phyloP scores from a whole-genome alignment of 1,140 invertebrate species.

The Hyles euphorbiae region DNA sequence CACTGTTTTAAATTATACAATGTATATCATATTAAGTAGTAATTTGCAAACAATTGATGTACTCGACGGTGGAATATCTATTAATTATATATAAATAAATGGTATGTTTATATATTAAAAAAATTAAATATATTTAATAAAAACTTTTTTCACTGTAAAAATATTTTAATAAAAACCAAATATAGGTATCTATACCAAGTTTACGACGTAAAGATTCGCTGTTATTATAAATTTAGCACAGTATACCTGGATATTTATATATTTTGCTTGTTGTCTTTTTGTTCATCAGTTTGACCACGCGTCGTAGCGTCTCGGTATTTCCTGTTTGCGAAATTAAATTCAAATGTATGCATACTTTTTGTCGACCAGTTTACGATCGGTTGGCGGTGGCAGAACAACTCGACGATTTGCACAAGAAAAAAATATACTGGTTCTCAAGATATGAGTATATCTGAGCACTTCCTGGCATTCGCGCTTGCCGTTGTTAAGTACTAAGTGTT shows the following conservation, averaged over 20 bases:
- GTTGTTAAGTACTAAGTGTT: constrained; percentile 8
- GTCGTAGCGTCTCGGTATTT: constrained; percentile 51
- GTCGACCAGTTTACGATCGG: constrained; percentile 44
- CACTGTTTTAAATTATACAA: background rate
- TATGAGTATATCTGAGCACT: constrained; percentile 20
- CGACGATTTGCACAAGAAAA: constrained; percentile 17
- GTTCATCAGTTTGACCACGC: constrained; percentile 36
- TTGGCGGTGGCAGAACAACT: constrained; percentile 26
- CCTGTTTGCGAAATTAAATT: constrained; percentile 67
- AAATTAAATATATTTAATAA: too few species aligned
- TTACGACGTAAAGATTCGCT: too few species aligned
- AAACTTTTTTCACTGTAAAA: too few species aligned
- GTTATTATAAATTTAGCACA: background rate
- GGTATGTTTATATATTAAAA: too few species aligned
- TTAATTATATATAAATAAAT: too few species aligned
- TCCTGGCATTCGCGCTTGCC: constrained; percentile 15
- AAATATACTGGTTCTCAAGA: constrained; percentile 28
- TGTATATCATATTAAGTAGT: too few species aligned
- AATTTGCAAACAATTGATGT: too few species aligned
- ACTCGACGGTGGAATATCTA: background rate
- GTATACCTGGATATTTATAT: constrained; percentile 8
- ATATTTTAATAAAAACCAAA: too few species aligned
- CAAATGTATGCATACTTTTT: constrained; percentile 71
- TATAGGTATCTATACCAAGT: too few species aligned
- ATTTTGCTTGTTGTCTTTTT: constrained; percentile 46